Conservation (phyloP, 2,888 invertebrate species). For the Geotrupes spiniger region DNA sequence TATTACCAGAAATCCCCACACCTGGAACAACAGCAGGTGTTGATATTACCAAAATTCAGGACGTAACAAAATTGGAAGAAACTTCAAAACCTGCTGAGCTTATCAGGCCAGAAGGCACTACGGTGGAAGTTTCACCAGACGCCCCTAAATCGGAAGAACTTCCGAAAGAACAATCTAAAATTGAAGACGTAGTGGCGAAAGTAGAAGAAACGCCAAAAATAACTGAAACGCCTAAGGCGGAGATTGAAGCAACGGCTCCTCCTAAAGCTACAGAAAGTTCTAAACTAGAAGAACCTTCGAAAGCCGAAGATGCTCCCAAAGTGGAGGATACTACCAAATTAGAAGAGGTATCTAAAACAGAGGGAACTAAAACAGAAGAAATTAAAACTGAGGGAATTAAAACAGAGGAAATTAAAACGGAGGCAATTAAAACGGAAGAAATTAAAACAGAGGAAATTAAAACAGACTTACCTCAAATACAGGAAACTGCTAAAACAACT, state of each 20-base stretch:
- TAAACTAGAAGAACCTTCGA: background rate
- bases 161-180: constrained; percentile 20
- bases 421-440: constrained; percentile 21
- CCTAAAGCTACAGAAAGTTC: too few relatives aligned
- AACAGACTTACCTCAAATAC: constrained; percentile 19
- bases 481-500: constrained; percentile 29
- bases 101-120: background rate
- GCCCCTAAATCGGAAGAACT: constrained; percentile 5
- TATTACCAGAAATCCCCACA: too few relatives aligned
- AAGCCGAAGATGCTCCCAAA: constrained; percentile 16
- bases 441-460: constrained; percentile 13
- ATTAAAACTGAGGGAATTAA: constrained; percentile 13
- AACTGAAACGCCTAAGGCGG: too few relatives aligned
- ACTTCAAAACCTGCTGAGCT: background rate
- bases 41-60: too few relatives aligned
- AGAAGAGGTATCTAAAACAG: constrained; percentile 8
- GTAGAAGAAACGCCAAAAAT: constrained; percentile 41
- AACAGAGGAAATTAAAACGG: constrained; percentile 18
- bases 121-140: too few relatives aligned
- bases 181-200: constrained; percentile 25
- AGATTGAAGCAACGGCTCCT: too few relatives aligned
- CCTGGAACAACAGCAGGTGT: constrained; percentile 11
- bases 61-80: background rate
- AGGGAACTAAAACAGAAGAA: constrained; percentile 21
- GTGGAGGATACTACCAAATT: constrained; percentile 9